These are phyloP conservation scores for Manduca sexta DNA, from an alignment of 1,140 invertebrate genomes.

Conservation along the genomic window DNA sequence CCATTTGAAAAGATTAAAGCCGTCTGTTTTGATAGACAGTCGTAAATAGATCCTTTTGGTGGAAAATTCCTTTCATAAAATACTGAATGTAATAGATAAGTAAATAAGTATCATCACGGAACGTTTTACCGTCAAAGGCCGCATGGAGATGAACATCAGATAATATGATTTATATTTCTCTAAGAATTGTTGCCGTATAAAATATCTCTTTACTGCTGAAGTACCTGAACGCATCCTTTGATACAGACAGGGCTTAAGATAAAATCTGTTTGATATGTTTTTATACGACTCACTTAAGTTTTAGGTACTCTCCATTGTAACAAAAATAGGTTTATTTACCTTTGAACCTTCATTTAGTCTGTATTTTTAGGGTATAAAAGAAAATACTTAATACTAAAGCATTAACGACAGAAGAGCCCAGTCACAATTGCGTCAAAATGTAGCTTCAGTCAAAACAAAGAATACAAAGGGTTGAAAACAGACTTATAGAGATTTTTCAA, in stretches of 20 bases:
- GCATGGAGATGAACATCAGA: constrained; percentile 23
- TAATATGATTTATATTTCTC: constrained; percentile 25
- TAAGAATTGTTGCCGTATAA: constrained; percentile 11
- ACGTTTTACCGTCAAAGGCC: constrained; percentile 29
- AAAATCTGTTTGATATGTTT: constrained; percentile 1
- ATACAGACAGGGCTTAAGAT: not conserved
- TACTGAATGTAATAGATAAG: constrained; percentile 22
- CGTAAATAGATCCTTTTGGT: constrained; percentile 34
- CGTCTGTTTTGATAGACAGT: constrained; percentile 29
- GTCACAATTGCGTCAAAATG: too few relatives aligned
- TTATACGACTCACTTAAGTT: too few relatives aligned
- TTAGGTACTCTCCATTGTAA: too few relatives aligned
- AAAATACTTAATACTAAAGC: too few relatives aligned
- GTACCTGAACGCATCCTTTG: constrained; percentile 1
- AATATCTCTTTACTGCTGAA: constrained; percentile 1
- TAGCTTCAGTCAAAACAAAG: too few relatives aligned
- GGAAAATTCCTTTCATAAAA: constrained; percentile 27
- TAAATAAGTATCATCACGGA: constrained; percentile 30
- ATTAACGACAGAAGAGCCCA: too few relatives aligned
- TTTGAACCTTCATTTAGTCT: too few relatives aligned
- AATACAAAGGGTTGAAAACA: too few relatives aligned
- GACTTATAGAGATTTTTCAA: too few relatives aligned
- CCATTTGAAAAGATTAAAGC: constrained; percentile 36
- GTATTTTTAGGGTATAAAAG: too few relatives aligned
- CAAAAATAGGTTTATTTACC: too few relatives aligned